Base-by-base conservation (phyloP, 2,888 invertebrate species). In the Gibbula magus region DNA sequence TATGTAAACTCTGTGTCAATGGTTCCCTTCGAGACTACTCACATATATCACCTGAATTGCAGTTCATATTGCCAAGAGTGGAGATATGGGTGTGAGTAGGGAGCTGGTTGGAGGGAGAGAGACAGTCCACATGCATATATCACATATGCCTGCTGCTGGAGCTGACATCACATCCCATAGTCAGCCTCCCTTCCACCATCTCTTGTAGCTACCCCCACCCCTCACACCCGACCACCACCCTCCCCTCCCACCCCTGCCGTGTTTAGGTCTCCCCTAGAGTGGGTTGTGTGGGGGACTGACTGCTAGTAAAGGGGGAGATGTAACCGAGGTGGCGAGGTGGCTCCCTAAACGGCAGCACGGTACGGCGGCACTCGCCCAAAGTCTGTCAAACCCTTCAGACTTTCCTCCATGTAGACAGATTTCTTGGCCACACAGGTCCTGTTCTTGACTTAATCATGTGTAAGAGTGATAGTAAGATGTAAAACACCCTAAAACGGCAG, bases 61-160 rank as follows among this genome's bases (percentile, higher is more conserved):
- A 45, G 45, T 10, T 45, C 1, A 45, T 45, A 45, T 10, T 45
- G 45, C 1, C 10, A 1, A 45, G 45, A 45, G 45, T 10, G 45
- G 45, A 10, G 45, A 45, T 45, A 45, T 45, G 13, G 45, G 45
- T 45, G 10, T 45, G 45, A 45, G 45, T 45, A 45, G 45, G 45
- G 45, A 45, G 45, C 45, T 45, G 45, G 10, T 45, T 45, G 45
- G 45, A 45, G 45, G 45, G 61, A 61, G 25, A 61, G 61, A 25
- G 61, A 29, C 61, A 16, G 29, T 61, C 25, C 61, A 61, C 61
- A 61, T 61, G 61, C 61, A 61, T 61, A 61, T 61, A 61, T 61
- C 61, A 61, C 61, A 61, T 61, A 61, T 61, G 61, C 61, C 61
- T 45, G 45, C 45, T 45, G 45, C 45, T 45, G 29, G 13, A 25